A percentile compares a stretch with the other conserved stretches of the same genome.
These are phyloP conservation scores for Pterophyllum scalare DNA, from an alignment of 2,113 vertebrate species.

Conservation along the genomic window DNA sequence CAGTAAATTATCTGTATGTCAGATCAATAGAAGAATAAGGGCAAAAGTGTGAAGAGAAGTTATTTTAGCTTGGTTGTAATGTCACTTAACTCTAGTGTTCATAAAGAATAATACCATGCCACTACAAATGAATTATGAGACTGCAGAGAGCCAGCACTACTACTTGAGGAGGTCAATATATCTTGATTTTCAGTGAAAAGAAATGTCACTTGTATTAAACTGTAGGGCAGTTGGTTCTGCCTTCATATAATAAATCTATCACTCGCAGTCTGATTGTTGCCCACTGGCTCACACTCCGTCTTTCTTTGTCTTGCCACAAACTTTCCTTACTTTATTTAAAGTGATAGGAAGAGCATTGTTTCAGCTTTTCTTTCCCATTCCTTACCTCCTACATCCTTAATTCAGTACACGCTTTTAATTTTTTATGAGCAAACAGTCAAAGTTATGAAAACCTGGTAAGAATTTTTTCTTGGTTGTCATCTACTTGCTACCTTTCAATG, in stretches of 20 bases:
- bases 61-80: conserved; percentile 1
- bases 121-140: background rate
- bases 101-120: background rate
- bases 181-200: conserved; percentile 4
- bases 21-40: background rate
- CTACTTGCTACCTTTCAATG: conserved; percentile 7
- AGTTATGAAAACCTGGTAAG: background rate
- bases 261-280: background rate
- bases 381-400: background rate
- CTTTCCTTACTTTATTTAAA: conserved; percentile 7
- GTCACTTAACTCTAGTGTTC: background rate
- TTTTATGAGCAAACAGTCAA: conserved; percentile 22
- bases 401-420: conserved; percentile 14
- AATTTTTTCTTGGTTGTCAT: background rate
- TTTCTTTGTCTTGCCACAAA: conserved; percentile 1
- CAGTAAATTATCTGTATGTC: background rate
- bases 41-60: background rate
- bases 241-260: conserved; percentile 10
- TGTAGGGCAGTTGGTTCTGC: conserved; percentile 7
- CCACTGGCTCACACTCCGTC: background rate
- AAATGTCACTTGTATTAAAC: conserved; percentile 13
- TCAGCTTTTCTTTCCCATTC: background rate
- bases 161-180: background rate
- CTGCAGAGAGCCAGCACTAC: background rate
- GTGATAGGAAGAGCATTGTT: background rate